phyloP scores from a whole-genome alignment of 2,888 invertebrate species.

The Quadroppia sp. region DNA sequence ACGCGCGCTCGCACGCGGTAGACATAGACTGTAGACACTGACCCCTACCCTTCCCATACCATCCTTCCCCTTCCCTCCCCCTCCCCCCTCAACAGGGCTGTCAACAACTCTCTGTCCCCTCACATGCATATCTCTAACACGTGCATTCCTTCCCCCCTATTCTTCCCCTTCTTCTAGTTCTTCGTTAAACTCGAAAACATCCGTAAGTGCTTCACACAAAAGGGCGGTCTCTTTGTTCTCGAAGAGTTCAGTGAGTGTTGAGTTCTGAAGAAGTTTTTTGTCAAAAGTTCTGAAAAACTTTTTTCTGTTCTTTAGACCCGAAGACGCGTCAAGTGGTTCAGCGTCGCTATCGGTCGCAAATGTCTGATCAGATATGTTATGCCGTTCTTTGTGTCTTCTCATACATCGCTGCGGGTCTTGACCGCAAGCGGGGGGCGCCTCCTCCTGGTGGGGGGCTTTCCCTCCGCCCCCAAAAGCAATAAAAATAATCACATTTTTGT shows the following conservation, averaged over 20 bases:
- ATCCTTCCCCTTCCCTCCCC: too few species aligned
- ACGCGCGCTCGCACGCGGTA: too few species aligned
- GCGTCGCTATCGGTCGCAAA: slow-evolving; percentile 93
- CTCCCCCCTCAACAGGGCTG: too few species aligned
- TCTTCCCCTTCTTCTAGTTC: too few species aligned
- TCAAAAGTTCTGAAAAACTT: slow-evolving; percentile 15
- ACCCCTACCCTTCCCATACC: too few species aligned
- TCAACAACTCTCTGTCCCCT: too few species aligned
- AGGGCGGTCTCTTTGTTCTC: slow-evolving; percentile 97
- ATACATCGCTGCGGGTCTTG: slow-evolving; percentile 82
- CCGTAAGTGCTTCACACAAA: slow-evolving; percentile 98
- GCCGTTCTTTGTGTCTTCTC: slow-evolving; percentile 99
- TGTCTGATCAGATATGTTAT: slow-evolving; percentile 99
- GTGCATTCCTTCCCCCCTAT: too few species aligned
- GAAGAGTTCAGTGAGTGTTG: slow-evolving; percentile 98
- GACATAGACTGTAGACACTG: too few species aligned
- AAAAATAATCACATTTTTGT: too few species aligned
- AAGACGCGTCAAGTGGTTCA: slow-evolving; percentile 94
- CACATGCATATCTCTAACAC: too few species aligned
- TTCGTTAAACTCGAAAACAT: slow-evolving; percentile 99
- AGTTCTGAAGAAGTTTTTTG: not conserved
- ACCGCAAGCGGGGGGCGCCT: slow-evolving; percentile 37
- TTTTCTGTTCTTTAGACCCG: slow-evolving; percentile 66
- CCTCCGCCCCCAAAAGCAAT: too few species aligned
- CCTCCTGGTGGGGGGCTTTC: too few species aligned